Evolutionary conservation across 1,140 invertebrate species (phyloP), one percentile per base, ranked within the genome.

Genomic region (Ceratina calcarata): DNA sequence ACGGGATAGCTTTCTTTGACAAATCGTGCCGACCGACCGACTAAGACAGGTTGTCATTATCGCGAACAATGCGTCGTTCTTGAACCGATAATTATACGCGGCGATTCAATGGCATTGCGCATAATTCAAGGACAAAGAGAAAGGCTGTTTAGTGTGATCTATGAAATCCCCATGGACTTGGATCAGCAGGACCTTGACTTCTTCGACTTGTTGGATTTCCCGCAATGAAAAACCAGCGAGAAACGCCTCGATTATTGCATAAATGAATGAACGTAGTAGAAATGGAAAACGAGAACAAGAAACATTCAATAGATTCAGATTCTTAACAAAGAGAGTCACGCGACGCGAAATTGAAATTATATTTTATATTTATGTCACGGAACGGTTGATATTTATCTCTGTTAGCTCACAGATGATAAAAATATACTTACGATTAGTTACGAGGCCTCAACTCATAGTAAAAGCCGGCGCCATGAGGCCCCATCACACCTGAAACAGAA

Each of bases 371-470:
- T 45, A 45, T 45, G 37, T 45, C 37, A 45, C 37, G 37, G 37
- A 45, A 45, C 37, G 37, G 37, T 45, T 45, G 37, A 45, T 10
- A 45, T 45, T 45, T 45, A 45, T 45, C 37, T 45, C 37, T 45
- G 37, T 45, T 45, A 45, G 6, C 2, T 45, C 3, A 45, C 37
- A 10, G 10, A 45, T n/a, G 55, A 57, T 13, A 57, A 57, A 57
- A 57, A 57, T 13, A 13, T 89, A 93, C 92, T 92, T 76, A 92
- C 92, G 88, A 87, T 93, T 92, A 92, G 88, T 92, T 89, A 85
- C 87, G 84, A 82, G 87, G 87, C 86, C 88, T 92, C 91, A 92
- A 87, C 91, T 93, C 92, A 93, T 93, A 91, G 90, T 91, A 88
- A 81, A 86, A 89, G 73, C 84, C 86, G 84, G 79, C 88, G 87